Evolutionary conservation across 2,888 invertebrate genomes (phyloP), one percentile per base, ranked within the genome.

Genomic region (Drosophila pseudotalamancana): DNA sequence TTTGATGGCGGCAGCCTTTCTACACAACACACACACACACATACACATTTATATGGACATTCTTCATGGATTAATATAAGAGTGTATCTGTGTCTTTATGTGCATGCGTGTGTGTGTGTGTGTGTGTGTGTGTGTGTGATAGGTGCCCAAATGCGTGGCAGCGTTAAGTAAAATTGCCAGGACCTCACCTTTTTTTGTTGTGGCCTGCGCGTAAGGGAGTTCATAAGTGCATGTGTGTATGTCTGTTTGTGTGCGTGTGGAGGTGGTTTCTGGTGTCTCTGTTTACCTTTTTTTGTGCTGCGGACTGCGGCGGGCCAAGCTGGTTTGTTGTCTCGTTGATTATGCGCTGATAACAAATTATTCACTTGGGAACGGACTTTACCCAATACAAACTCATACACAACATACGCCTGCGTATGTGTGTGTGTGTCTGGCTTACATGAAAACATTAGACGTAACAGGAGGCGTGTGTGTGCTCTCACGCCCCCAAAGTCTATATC

Each of bases 291-390:
- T n/a, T 55, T 9, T 56, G 61, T 57, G 65, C 65, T 53, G 46
- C 61, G 62, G 42, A 46, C 46, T 53, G 53, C 48, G 48, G 50
- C 54, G 53, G 49, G 42, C 35, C 39, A 49, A 53, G 49, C 46
- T 55, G 57, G 60, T 66, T 51, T 59, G 63, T 73, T 80, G 85
- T 78, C 81, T 88, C 84, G 84, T 78, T 88, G 83, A 88, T 89
- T 89, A 89, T 89, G 87, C 78, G 83, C 83, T 85, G 79, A 85
- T 88, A 88, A 83, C 85, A 89, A 88, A 89, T 89, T 89, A 88
- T 89, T 85, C 88, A 85, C 85, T 70, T 71, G 89, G 82, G 89
- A 81, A 57, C 72, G 63, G 71, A 77, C 74, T 68, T 74, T 88
- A 77, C 57, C 80, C 84, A 63, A 79, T 60, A 62, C 62, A 64